Conservation (phyloP, 1,140 invertebrate genomes). For the Mycetomoellerius zeteki region DNA sequence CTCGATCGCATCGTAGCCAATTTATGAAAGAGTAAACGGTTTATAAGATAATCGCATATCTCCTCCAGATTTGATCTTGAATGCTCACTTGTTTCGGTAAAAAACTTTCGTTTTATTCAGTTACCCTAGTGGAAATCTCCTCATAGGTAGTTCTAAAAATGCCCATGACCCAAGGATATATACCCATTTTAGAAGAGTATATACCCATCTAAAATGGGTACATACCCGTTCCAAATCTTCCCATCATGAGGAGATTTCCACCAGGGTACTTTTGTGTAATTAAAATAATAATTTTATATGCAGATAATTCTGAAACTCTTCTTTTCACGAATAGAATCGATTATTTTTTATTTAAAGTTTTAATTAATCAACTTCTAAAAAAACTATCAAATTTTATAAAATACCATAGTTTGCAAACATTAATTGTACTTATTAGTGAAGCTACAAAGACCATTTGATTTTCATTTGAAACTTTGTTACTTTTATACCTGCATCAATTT, state of each 20-base stretch:
- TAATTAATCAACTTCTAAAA: not conserved
- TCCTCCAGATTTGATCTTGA: not conserved
- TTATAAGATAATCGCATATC: not conserved
- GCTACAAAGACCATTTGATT: not conserved
- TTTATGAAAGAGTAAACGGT: not conserved
- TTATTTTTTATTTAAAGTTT: conserved; percentile 3
- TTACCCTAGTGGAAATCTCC: too few relatives aligned
- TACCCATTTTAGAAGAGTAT: too few relatives aligned
- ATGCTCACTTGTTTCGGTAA: not conserved
- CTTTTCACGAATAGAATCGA: not conserved
- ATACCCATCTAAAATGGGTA: too few relatives aligned
- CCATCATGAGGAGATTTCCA: too few relatives aligned
- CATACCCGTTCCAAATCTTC: too few relatives aligned
- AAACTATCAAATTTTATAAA: not conserved
- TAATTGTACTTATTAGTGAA: not conserved
- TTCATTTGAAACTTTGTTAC: not conserved
- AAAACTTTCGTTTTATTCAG: not conserved
- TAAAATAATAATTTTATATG: not conserved
- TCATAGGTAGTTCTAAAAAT: too few relatives aligned
- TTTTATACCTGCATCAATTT: not conserved
- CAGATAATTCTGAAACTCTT: not conserved
- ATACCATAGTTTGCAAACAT: not conserved
- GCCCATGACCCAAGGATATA: too few relatives aligned
- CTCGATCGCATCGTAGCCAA: not conserved
- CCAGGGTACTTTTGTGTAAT: not conserved